Evolutionary conservation across 2,797 vertebrate species (phyloP), one percentile per base, ranked within the genome.

Genomic region (Urocyon cinereoargenteus): DNA sequence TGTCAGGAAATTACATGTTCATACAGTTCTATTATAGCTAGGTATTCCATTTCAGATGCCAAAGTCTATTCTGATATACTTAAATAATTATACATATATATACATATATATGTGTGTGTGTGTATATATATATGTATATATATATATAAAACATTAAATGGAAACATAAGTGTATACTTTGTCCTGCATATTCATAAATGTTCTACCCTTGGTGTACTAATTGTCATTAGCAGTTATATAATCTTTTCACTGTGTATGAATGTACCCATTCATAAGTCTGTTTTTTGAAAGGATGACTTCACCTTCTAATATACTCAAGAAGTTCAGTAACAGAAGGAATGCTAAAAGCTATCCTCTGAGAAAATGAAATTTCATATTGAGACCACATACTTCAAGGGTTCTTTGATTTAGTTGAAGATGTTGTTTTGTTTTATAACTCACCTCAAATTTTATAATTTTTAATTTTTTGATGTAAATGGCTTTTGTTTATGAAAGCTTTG

Each of bases 1-100:
- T 93, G 62, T 94, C 53, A 72, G 77, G 59, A 95, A 96, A 93
- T 96, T 81, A 91, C 93, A 85, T 93, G 81, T 86, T 90, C 70
- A 78, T 94, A 70, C 57, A 77, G 40, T 93, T 96, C 64, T 77
- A 14, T 73, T 90, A 55, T 61, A 82, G 66, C 51, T 49, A 88
- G 55, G 4, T 75, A 72, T 86, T 96, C 19, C 10, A 78, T 57
- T 82, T 68, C 36, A 89, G 21, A 91, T 61, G 45, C 45, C 61
- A 86, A 91, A 90, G 61, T 95, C 91, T 64, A n/a, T 59, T 72
- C 62, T 77, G 61, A 94, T 81, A n/a, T 61, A 34, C 57, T 90
- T 96, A 84, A 86, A 31, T 78, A 66, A 51, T n/a, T 57, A 70
- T 51, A 53, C 13, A 90, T 34, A 55, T 12, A 45, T 21, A 40